Evolutionary conservation across 1,140 invertebrate species (phyloP).

Genomic region (Leptinotarsa defecta): DNA sequence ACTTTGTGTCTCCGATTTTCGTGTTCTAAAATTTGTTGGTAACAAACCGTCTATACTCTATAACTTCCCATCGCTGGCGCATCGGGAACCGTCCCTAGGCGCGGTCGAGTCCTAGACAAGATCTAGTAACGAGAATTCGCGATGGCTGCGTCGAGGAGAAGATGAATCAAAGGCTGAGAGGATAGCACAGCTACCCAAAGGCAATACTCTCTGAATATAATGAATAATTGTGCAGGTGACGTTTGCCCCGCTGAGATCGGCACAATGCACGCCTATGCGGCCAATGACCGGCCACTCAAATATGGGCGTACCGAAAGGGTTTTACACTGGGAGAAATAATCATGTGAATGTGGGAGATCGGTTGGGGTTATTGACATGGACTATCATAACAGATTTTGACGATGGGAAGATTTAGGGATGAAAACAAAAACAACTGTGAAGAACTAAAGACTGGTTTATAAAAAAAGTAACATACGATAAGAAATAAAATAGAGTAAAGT

Average conservation of each 20-base stretch:
- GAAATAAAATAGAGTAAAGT: too few species aligned
- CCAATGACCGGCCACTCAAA: conserved; percentile 35
- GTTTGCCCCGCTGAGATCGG: conserved; percentile 30
- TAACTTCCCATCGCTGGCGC: neutral
- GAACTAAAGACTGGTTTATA: too few species aligned
- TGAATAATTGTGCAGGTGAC: conserved; percentile 39
- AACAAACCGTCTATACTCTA: neutral
- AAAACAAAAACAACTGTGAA: too few species aligned
- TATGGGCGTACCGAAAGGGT: conserved; percentile 4
- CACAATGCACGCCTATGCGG: conserved; percentile 37
- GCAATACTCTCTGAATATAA: conserved; percentile 39
- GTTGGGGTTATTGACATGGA: too few species aligned
- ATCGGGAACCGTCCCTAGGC: neutral
- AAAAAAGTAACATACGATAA: too few species aligned
- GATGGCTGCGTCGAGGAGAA: conserved; percentile 1
- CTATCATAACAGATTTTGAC: too few species aligned
- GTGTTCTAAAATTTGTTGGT: too few species aligned
- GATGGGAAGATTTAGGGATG: too few species aligned
- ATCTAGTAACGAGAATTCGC: conserved; percentile 20
- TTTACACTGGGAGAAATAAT: neutral
- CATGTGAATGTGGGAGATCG: too few species aligned
- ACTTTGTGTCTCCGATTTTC: too few species aligned
- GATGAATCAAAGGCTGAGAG: conserved; percentile 23
- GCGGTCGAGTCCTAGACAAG: conserved; percentile 7
- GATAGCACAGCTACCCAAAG: conserved; percentile 26